Percentiles rank a stretch among this genome's conserved stretches.
Conservation (phyloP, 2,888 invertebrate genomes). For the Corythucha ciliata region DNA sequence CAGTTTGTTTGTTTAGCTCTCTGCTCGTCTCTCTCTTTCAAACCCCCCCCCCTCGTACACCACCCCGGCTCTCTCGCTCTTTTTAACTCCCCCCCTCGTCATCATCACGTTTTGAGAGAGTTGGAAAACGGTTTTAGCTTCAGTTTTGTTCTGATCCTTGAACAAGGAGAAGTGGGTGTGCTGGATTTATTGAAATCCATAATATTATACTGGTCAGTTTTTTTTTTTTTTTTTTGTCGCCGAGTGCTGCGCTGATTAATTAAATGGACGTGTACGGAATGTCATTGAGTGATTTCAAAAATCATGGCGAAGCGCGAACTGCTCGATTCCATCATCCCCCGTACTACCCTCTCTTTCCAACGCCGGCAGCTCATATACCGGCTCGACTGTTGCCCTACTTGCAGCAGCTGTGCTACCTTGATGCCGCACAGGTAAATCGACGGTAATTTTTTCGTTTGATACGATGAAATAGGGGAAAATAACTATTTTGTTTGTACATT, state of each 20-base stretch:
- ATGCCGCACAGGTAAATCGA: conserved; percentile 17
- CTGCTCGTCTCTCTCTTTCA: conserved; percentile 23
- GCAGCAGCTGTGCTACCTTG: conserved; percentile 19
- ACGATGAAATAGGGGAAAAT: background rate
- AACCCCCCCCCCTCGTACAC: conserved; percentile 17
- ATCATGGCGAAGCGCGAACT: too few relatives aligned
- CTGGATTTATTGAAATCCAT: too few relatives aligned
- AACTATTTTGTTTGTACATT: too few relatives aligned
- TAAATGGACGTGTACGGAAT: too few relatives aligned
- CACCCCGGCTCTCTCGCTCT: conserved; percentile 21
- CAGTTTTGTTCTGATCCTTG: too few relatives aligned
- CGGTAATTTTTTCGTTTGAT: background rate
- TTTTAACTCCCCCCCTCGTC: conserved; percentile 2
- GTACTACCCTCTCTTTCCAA: conserved; percentile 8
- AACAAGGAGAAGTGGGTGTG: too few relatives aligned
- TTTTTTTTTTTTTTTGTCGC: too few relatives aligned
- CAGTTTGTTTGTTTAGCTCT: conserved; percentile 33
- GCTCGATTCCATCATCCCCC: too few relatives aligned
- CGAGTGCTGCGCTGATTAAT: too few relatives aligned
- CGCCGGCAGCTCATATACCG: conserved; percentile 18
- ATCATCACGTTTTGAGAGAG: too few relatives aligned
- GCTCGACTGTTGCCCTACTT: conserved; percentile 18
- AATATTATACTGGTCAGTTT: too few relatives aligned
- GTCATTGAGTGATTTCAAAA: conserved; percentile 16
- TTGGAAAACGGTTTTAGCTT: too few relatives aligned